Evolutionary conservation across 2,888 invertebrate genomes (phyloP).

Genomic region (Drosophila austrosaltans): DNA sequence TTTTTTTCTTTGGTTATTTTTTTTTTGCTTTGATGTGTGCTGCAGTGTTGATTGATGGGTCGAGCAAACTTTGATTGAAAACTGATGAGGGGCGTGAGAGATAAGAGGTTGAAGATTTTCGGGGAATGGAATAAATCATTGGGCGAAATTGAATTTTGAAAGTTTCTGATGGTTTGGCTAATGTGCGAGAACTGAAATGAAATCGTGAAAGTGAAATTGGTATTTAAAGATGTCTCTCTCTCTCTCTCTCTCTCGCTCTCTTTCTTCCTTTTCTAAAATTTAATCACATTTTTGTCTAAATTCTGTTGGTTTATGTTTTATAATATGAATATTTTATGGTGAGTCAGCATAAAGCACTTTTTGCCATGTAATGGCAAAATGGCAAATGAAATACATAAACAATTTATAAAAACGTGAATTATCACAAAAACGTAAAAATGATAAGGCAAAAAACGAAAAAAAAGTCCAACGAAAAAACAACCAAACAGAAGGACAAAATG

Average conservation of each 20-base stretch:
- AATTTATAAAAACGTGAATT: conserved; percentile 72
- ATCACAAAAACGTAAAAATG: conserved; percentile 67
- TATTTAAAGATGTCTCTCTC: not conserved
- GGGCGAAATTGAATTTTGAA: conserved; percentile 52
- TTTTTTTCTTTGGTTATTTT: conserved; percentile 29
- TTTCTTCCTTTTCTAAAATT: not conserved
- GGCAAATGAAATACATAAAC: conserved; percentile 67
- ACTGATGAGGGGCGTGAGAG: conserved; percentile 33
- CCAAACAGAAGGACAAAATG: conserved; percentile 23
- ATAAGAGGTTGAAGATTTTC: conserved; percentile 10
- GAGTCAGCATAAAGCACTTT: conserved; percentile 29
- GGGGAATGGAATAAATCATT: conserved; percentile 49
- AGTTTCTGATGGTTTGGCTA: conserved; percentile 32
- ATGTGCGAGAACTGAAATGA: conserved; percentile 1
- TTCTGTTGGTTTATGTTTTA: conserved; percentile 30
- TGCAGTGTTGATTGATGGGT: conserved; percentile 64
- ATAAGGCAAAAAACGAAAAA: conserved; percentile 51
- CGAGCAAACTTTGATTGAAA: conserved; percentile 74
- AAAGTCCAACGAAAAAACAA: conserved; percentile 1
- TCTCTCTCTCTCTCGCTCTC: not conserved
- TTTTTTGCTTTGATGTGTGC: conserved; percentile 66
- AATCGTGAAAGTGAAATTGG: not conserved
- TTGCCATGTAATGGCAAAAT: conserved; percentile 51
- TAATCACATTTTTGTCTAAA: conserved; percentile 10
- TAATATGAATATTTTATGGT: conserved; percentile 42